phyloP scores from a whole-genome alignment of 2,888 invertebrate genomes.

The Melieria omissa region DNA sequence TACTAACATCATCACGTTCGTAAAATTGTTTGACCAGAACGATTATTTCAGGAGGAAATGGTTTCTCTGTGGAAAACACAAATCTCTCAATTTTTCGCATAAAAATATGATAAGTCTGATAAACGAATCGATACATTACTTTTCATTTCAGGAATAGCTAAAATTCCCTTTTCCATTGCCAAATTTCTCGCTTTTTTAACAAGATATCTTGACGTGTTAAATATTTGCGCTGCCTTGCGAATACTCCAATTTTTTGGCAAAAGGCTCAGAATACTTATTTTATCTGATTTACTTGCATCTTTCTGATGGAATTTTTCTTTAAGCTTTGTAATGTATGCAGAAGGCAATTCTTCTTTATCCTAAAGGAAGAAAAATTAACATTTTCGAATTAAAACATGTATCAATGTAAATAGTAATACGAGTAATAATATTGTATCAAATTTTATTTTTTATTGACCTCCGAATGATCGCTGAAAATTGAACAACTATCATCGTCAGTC shows the following conservation, averaged over 20 bases:
- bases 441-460: too few species aligned
- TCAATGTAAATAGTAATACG: too few species aligned
- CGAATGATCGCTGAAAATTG: too few species aligned
- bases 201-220: background rate
- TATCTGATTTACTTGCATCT: background rate
- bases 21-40: constrained; percentile 4
- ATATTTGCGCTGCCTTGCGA: background rate
- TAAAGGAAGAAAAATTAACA: background rate
- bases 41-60: too few species aligned
- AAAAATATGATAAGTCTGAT: too few species aligned
- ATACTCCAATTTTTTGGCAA: background rate
- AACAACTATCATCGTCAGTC: too few species aligned
- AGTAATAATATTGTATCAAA: too few species aligned
- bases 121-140: background rate
- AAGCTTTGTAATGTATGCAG: background rate
- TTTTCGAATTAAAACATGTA: too few species aligned
- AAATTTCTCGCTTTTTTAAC: too few species aligned
- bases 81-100: too few species aligned
- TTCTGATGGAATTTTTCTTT: background rate
- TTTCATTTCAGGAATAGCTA: background rate
- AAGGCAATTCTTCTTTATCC: background rate
- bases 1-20: constrained; percentile 16
- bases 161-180: background rate
- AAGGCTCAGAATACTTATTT: background rate
- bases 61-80: too few species aligned